Evolutionary conservation across 2,113 vertebrate genomes (phyloP).

Genomic region (Pica pica): DNA sequence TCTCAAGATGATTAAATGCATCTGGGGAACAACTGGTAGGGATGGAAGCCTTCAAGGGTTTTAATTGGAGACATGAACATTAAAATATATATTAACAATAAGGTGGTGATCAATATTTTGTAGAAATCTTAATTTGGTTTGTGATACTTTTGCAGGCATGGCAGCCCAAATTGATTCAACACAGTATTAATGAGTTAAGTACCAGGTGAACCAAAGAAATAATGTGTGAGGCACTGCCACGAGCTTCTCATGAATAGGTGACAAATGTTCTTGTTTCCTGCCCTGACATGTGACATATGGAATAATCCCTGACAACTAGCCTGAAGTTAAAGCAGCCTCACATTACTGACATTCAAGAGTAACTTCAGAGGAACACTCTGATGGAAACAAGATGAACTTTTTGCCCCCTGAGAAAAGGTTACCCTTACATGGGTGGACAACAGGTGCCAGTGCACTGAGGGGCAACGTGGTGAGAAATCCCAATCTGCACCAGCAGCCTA

Average conservation of each 20-base stretch:
- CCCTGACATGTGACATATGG: conserved; percentile 3
- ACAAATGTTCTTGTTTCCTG: conserved; percentile 13
- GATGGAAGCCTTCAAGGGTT: not conserved
- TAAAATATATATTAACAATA: not conserved
- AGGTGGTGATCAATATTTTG: not conserved
- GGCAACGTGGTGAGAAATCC: not conserved
- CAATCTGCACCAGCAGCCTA: not conserved
- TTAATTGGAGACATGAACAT: not conserved
- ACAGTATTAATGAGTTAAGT: conserved; percentile 27
- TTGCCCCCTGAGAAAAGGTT: not conserved
- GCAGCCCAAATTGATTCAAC: conserved; percentile 30
- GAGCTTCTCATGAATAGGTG: not conserved
- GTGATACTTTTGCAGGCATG: not conserved
- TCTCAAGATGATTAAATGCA: not conserved
- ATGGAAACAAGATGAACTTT: not conserved
- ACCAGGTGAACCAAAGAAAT: not conserved
- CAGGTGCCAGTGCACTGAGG: not conserved
- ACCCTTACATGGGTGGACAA: not conserved
- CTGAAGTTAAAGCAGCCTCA: conserved; percentile 3
- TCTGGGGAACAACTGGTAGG: not conserved
- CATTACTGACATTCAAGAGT: not conserved
- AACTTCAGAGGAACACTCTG: not conserved
- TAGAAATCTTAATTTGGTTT: not conserved
- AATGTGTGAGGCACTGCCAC: not conserved
- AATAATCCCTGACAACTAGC: not conserved